Evolutionary conservation across 2,888 invertebrate species (phyloP), one percentile per base, ranked within the genome.

Genomic region (Scaptomyza cyrtandrae): DNA sequence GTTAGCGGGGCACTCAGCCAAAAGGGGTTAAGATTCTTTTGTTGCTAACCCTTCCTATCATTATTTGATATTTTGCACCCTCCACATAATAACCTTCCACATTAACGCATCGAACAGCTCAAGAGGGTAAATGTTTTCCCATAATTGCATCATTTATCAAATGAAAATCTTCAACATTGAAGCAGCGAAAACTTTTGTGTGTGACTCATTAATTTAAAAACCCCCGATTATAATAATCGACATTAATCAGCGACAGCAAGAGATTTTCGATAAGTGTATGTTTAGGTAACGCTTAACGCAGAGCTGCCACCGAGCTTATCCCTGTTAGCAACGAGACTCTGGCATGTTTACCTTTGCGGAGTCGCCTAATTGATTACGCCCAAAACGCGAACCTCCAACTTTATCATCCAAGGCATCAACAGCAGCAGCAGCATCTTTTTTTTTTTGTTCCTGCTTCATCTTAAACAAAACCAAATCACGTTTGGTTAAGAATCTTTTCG

Each of bases 311-410:
- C 11, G 49, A 44, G 61, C 45, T 75, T 31, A 70, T n/a, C 35
- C 10, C 50, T 73, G 69, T 68, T 70, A 64, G 66, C 66, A 64
- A 39, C 64, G 57, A 56, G 62, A 41, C 62, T 46, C 60, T 45
- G 41, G 60, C 63, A 54, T 85, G 80, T 77, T 88, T 81, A 88
- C 87, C 87, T 88, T 75, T 68, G n/a, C 60, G 72, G 63, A 58
- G 75, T 48, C 68, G 71, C 66, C 75, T 86, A 86, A 86, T 86
- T 88, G 85, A 86, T 88, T 88, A 75, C 82, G 78, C 86, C 78
- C 9, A 10, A 33, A 65, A 75, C 45, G 50, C 61, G 50, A 61
- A 61, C 50, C 66, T 52, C 55, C 58, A 59, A 35, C 56, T 44
- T 71, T 60, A 76, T 66, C 73, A 52, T 37, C 46, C 41, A 39